Conservation (phyloP, 1,140 invertebrate genomes). For the Armadillidium nasatum region DNA sequence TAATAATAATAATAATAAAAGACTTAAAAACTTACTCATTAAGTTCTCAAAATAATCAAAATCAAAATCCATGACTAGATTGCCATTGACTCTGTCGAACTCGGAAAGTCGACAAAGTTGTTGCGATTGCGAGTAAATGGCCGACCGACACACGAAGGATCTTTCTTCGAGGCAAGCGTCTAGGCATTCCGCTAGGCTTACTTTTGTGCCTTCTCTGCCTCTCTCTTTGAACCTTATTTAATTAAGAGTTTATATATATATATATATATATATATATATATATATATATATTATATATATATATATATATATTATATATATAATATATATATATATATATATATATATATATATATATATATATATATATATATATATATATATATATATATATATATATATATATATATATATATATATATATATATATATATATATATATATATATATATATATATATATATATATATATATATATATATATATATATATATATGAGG, state of each 20-base stretch:
- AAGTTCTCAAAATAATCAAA: slow-evolving; percentile 88
- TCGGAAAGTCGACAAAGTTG: slow-evolving; percentile 75
- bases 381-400: too few relatives aligned
- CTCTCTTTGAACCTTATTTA: slow-evolving; percentile 18
- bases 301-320: not conserved
- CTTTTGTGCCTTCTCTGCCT: slow-evolving; percentile 9
- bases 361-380: not conserved
- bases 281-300: slow-evolving; percentile 15
- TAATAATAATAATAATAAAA: too few relatives aligned
- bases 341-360: slow-evolving; percentile 21
- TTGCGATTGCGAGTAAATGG: slow-evolving; percentile 77
- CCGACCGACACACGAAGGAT: slow-evolving; percentile 79
- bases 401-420: too few relatives aligned
- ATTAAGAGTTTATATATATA: not conserved
- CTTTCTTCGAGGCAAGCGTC: slow-evolving; percentile 78
- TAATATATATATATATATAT: slow-evolving; percentile 6
- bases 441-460: too few relatives aligned
- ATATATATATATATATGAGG: too few relatives aligned
- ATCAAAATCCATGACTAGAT: slow-evolving; percentile 80
- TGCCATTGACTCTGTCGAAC: slow-evolving; percentile 79
- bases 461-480: too few relatives aligned
- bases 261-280: not conserved
- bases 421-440: too few relatives aligned
- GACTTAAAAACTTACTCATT: slow-evolving; percentile 66
- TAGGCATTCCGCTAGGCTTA: slow-evolving; percentile 69